Conservation (phyloP, 2,113 vertebrate species). For the Synodontis membranacea region DNA sequence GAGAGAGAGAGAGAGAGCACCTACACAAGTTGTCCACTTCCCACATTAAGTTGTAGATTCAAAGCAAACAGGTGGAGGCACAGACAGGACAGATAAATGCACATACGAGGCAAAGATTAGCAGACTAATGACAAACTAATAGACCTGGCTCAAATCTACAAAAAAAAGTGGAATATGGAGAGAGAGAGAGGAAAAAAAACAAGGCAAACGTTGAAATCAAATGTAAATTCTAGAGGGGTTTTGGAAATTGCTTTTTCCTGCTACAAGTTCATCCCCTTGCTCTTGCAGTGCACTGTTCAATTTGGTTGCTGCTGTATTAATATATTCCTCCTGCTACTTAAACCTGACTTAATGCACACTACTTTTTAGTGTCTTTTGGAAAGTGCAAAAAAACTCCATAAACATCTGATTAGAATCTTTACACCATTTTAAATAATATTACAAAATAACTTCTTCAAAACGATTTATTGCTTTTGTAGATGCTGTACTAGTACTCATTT, state of each 20-base stretch:
- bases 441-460: background rate
- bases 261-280: background rate
- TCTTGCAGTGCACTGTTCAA: background rate
- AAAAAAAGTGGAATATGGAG: background rate
- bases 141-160: background rate
- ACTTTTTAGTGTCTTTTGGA: background rate
- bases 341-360: background rate
- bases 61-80: background rate
- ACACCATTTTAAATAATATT: background rate
- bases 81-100: background rate
- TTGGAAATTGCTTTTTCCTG: background rate
- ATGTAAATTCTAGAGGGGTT: background rate
- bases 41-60: background rate
- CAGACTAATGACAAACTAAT: background rate
- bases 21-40: background rate
- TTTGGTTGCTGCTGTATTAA: background rate
- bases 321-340: background rate
- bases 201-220: background rate
- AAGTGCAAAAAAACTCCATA: background rate
- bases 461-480: background rate
- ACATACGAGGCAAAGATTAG: background rate
- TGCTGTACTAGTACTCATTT: background rate
- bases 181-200: background rate
- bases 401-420: background rate
- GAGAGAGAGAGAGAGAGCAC: background rate